Base-by-base conservation (phyloP, 37 sponge, comb jelly and placozoan genomes). In the Bolinopsis microptera region DNA sequence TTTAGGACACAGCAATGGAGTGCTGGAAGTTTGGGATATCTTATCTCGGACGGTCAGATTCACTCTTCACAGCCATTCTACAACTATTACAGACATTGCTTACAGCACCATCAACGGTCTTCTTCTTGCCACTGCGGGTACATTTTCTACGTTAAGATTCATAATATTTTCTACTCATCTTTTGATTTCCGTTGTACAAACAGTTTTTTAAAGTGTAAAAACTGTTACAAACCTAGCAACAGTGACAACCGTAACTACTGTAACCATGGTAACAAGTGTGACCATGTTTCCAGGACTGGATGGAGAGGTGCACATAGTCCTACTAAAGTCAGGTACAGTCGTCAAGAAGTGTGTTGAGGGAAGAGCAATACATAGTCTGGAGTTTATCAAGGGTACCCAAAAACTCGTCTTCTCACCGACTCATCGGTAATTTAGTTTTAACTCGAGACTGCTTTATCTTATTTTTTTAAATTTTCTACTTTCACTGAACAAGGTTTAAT, bases 101-200 rank as follows among this genome's bases (percentile, higher is more conserved):
- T 77, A 77, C 80, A 77, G 80, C 32, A 77, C 80, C 80, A 77
- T 77, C 34, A 77, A 77, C 35, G 80, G 80, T 27, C 27, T 77
- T 27, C 35, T 77, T 0, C 36, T 77, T 1, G 80, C 80, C 5
- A 77, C 80, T 21, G 34, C 80, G 1, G 32, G 80, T 77, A n/a
- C n/a, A n/a, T n/a, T n/a, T n/a, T n/a, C n/a, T n/a, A n/a, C n/a
- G n/a, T n/a, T n/a, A n/a, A n/a, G n/a, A n/a, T n/a, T n/a, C n/a
- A n/a, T n/a, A n/a, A n/a, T n/a, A n/a, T n/a, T n/a, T n/a, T n/a
- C n/a, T n/a, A n/a, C n/a, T n/a, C n/a, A n/a, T n/a, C n/a, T n/a
- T n/a, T n/a, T n/a, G n/a, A n/a, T n/a, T n/a, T n/a, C n/a, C n/a
- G n/a, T n/a, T n/a, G n/a, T n/a, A n/a, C n/a, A n/a, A n/a, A n/a